phyloP scores from a whole-genome alignment of 2,797 vertebrate species.

The Natrix natrix region DNA sequence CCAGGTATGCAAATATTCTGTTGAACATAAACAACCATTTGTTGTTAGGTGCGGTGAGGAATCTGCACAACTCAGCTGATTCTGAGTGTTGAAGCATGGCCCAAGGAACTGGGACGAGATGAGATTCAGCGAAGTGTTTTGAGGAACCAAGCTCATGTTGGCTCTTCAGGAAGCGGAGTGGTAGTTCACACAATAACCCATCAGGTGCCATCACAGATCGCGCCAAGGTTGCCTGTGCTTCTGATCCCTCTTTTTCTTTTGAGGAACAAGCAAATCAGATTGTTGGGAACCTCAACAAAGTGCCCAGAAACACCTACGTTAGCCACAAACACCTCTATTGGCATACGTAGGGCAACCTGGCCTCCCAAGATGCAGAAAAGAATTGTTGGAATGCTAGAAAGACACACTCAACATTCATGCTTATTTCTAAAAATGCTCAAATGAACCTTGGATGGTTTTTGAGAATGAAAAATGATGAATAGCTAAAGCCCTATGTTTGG shows the following conservation, averaged over 20 bases:
- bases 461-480: not conserved
- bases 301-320: not conserved
- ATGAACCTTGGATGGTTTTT: not conserved
- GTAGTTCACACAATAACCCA: not conserved
- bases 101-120: not conserved
- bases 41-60: not conserved
- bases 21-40: slow-evolving; percentile 29
- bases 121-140: not conserved
- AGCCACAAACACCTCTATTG: not conserved
- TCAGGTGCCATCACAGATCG: not conserved
- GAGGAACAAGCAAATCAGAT: not conserved
- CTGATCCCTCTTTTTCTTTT: not conserved
- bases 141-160: not conserved
- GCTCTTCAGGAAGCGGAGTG: not conserved
- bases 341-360: not conserved
- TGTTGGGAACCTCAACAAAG: not conserved
- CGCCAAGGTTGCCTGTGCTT: not conserved
- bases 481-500: not conserved
- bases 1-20: slow-evolving; percentile 12
- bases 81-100: not conserved
- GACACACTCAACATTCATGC: not conserved
- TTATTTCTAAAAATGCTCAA: not conserved
- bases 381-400: not conserved
- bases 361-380: not conserved
- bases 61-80: slow-evolving; percentile 20